phyloP scores from a whole-genome alignment of 1,140 invertebrate genomes.

The Andricus grossulariae region DNA sequence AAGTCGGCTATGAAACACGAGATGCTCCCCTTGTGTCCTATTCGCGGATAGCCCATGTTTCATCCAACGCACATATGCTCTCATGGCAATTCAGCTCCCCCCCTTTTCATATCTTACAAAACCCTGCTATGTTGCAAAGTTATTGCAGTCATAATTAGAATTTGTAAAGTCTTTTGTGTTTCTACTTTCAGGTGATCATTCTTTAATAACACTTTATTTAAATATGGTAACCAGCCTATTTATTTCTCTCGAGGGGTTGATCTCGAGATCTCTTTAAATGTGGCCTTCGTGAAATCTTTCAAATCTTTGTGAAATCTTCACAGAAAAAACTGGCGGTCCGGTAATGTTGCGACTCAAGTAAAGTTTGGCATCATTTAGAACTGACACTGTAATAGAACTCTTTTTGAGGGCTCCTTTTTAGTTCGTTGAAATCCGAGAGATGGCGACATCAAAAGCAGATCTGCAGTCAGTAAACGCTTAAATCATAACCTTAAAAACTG shows the following conservation, averaged over 20 bases:
- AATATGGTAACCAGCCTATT: not conserved
- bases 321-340: too few relatives aligned
- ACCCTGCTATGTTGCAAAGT: constrained; percentile 16
- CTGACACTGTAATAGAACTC: too few relatives aligned
- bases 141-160: constrained; percentile 26
- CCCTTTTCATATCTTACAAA: constrained; percentile 24
- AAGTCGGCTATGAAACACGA: constrained; percentile 30
- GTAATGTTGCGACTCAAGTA: too few relatives aligned
- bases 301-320: too few relatives aligned
- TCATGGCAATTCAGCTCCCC: constrained; percentile 36
- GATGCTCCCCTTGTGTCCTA: constrained; percentile 25
- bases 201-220: not conserved
- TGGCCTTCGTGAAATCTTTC: too few relatives aligned
- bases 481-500: too few relatives aligned
- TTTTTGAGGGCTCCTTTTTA: too few relatives aligned
- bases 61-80: constrained; percentile 25
- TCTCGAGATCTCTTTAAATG: too few relatives aligned
- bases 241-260: not conserved
- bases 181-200: not conserved
- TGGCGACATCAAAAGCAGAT: too few relatives aligned
- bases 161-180: constrained; percentile 17
- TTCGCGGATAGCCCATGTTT: constrained; percentile 24
- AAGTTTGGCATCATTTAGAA: too few relatives aligned
- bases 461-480: too few relatives aligned
- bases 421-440: too few relatives aligned